Evolutionary conservation across 2,113 vertebrate species (phyloP), one percentile per base, ranked within the genome.

Genomic region (Phylloscopus trochilus): DNA sequence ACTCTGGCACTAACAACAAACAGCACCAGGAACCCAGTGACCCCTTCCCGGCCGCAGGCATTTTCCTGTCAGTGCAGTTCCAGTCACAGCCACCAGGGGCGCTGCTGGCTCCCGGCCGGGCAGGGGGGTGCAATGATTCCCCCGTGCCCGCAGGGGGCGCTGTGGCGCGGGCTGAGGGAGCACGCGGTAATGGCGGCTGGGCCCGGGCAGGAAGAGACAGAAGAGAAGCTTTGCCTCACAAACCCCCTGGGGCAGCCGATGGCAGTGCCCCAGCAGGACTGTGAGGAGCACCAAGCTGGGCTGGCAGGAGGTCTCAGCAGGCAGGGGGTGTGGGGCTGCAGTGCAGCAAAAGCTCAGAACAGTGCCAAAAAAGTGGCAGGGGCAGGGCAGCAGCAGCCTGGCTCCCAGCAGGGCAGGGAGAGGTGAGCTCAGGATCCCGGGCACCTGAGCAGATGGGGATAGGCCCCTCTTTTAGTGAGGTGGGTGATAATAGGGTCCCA

Each of bases 361-460:
- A 21, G 26, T 8, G n/a, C 24, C 2, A 1, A 11, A 51, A 51
- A n/a, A 21, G n/a, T 5, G 1, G 12, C 4, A 2, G 33, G 11
- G 9, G 17, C 0, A 0, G 21, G 9, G 12, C 46, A 68, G 18
- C 13, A 1, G 33, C 6, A 4, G 3, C 44, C 23, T 1, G 2
- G 66, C 44, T 49, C 44, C 11, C 11, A 35, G 66, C 33, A 35
- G 24, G 23, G 24, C 24, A 35, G 26, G 33, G 44, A 37, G n/a
- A 37, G n/a, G n/a, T 2, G 4, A 35, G 18, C n/a, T 37, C 67
- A 49, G n/a, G n/a, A 15, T 51, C 67, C 33, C 5, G 1, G 28
- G 24, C 9, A 27, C 17, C 9, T 1, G 1, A 28, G 24, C 24
- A 27, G 24, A 6, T 13, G 24, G 24, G 4, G n/a, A 68, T 19